A percentile compares a stretch with the other conserved stretches of the same genome.
Conservation (phyloP, 2,113 vertebrate species). For the Pyrgilauda ruficollis region DNA sequence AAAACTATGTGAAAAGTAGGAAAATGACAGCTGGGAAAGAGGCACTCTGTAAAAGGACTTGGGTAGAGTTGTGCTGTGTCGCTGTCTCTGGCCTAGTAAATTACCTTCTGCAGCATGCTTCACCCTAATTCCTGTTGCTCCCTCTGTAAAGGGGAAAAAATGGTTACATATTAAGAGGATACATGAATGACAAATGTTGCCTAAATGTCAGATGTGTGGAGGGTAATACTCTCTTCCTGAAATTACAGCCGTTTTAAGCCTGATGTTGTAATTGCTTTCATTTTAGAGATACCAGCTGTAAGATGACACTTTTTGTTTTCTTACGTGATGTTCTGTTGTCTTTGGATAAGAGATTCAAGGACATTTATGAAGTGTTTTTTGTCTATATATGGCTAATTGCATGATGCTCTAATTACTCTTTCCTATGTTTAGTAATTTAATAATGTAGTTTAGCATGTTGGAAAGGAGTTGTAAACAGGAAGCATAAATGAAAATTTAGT, state of each 20-base stretch:
- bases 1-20: background rate
- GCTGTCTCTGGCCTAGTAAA: background rate
- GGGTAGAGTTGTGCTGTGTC: background rate
- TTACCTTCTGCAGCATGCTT: background rate
- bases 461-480: background rate
- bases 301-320: background rate
- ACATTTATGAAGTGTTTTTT: background rate
- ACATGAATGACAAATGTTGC: background rate
- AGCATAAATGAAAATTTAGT: background rate
- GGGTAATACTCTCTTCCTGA: background rate
- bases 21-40: background rate
- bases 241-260: background rate
- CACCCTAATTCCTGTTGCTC: background rate
- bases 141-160: background rate
- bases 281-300: background rate
- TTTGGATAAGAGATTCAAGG: background rate
- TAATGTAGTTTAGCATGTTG: background rate
- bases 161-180: background rate
- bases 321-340: background rate
- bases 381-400: background rate
- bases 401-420: background rate
- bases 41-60: background rate
- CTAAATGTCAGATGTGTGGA: background rate
- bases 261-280: background rate
- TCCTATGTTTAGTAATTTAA: background rate